Base-by-base conservation (phyloP, 2,113 vertebrate genomes). In the Myrmecophaga tridactyla region DNA sequence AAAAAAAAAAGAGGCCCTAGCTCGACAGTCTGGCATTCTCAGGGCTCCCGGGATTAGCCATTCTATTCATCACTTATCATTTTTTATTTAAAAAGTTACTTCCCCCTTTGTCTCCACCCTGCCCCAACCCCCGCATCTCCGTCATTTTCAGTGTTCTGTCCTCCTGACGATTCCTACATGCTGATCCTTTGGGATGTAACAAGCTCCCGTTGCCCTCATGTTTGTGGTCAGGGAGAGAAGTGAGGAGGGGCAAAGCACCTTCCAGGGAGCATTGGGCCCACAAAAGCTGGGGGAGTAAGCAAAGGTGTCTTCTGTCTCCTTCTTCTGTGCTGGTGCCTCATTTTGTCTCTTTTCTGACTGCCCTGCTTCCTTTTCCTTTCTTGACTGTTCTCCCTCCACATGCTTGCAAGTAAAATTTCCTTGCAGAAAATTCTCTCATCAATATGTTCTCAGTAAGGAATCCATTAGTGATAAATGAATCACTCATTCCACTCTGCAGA, bases 31-130 rank as follows among this genome's bases (percentile, higher is more conserved):
- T 41, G 67, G 97, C 97, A 97, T 98, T 98, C 98, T 98, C 98
- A 97, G 97, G 96, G 91, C 96, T 98, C 97, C 96, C 97, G 62
- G 98, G 98, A 98, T 98, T 98, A 98, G 97, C 94, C 14, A 82
- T 98, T 98, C 98, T 98, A 98, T 98, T 98, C 98, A 98, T 98
- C 97, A 97, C 97, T 98, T 98, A 95, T 93, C 97, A 98, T 97
- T 98, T 98, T 98, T 98, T 96, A 97, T 98, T 98, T 98, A 97
- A 98, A 98, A 98, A 98, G 95, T 98, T 98, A 97, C 96, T 98
- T 98, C 94, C 95, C 97, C 82, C 56, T 94, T 95, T 96, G 84
- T 94, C 81, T 98, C 94, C 92, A 91, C 92, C 83, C 87, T 67
- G 91, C 78, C n/a, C 90, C 13, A 0, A 0, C 3, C 41, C 29